Evolutionary conservation across 2,888 invertebrate species (phyloP), one percentile per base, ranked within the genome.

Genomic region (Andrena praecox): DNA sequence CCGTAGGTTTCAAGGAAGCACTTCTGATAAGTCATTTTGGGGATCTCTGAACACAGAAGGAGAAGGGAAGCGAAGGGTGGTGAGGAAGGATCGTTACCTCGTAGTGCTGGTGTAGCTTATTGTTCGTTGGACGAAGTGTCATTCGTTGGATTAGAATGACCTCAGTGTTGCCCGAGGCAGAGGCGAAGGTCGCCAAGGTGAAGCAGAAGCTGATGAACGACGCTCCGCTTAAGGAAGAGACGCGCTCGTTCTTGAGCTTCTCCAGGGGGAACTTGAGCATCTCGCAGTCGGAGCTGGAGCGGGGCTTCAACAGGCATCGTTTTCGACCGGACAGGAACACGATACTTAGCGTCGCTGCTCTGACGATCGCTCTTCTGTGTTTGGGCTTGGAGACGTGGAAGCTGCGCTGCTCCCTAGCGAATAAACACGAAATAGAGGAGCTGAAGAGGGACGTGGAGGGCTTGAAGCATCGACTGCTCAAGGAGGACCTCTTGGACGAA

Each of bases 221-320:
- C 35, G 63, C 33, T 0, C 80, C 72, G 7, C 54, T 16, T 2
- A 90, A 89, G 27, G 92, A 93, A 29, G 93, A 93, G 63, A 83
- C 89, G 0, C 87, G 92, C 6, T 91, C 93, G 0, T 93, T 93
- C 73, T 79, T 93, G 4, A 90, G 90, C 76, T 90, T 93, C 80
- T 93, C 93, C 5, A 90, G 93, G 0, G 93, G 93, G 71, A 93
- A 93, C 80, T 77, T 93, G 54, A 93, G 89, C 73, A 91, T 93
- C 35, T 92, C 92, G 8, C 89, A 91, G 10, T 90, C 91, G 2
- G 93, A 93, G 31, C 76, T 93, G 2, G 93, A 93, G 60, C 92
- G 91, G 68, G 92, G 92, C 0, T 91, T 92, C 71, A 91, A 90
- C 59, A 90, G 87, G n/a, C 66, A 73, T 10, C 80, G 90, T 20